Evolutionary conservation across 64 coral and sea anemone genomes (phyloP), one percentile per base, ranked within the genome.

Genomic region (Pocillopora verrucosa): DNA sequence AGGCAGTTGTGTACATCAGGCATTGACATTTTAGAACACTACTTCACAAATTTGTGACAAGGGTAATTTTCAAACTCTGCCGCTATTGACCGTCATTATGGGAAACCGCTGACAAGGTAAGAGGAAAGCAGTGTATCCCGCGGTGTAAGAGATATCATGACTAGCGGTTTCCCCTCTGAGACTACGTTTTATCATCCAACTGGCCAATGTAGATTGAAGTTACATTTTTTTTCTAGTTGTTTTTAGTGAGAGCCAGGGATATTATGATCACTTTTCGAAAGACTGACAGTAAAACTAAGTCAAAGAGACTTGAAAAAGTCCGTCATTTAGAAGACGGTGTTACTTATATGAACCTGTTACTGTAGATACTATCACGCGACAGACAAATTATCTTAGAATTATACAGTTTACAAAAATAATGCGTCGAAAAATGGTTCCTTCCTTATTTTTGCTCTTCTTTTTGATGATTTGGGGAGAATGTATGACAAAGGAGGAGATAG

Each of bases 1-100:
- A 92, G 37, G 60, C 90, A 92, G 76, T 86, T 92, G 68, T 92
- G 90, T 37, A 92, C 80, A 60, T 56, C 38, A 73, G 90, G 90
- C 74, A 87, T 38, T 58, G 82, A 88, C 86, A 88, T 88, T 16
- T 34, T 88, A 13, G 41, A 7, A 51, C 41, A 51, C 41, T 51
- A 0, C 41, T 51, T 3, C 41, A 51, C 41, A 51, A 25, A 15
- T 15, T 63, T 17, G 16, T 67, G 19, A n/a, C 19, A 26, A 68
- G 25, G 22, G 56, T 34, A 72, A 67, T 72, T 72, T 85, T 85
- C n/a, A 16, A 85, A 81, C 69, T 85, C 65, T 51, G 41, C 82
- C 82, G 82, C 82, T 63, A 85, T 58, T 67, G 16, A 16, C 19
- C 16, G 64, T 16, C 64, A 67, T 85, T 72, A 51, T 85, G 73